Conservation (phyloP, 2,888 invertebrate species). For the Drosophila demipolita region DNA sequence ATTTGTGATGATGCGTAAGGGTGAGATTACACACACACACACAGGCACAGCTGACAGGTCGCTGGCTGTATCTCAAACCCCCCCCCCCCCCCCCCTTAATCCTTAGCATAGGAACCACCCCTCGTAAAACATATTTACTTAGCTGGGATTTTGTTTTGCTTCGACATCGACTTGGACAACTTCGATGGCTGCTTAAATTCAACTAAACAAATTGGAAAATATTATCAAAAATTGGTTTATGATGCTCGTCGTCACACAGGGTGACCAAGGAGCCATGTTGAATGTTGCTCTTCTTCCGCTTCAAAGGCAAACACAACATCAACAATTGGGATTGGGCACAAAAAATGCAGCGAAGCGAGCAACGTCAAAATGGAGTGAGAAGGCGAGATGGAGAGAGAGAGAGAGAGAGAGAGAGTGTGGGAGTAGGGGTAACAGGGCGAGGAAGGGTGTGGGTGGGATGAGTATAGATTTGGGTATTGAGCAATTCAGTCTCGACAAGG, state of each 20-base stretch:
- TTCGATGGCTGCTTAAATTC: conserved; percentile 63
- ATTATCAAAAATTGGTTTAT: conserved; percentile 77
- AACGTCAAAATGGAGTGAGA: conserved; percentile 2
- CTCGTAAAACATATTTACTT: conserved; percentile 60
- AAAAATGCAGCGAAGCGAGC: conserved; percentile 51
- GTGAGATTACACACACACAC: conserved; percentile 11
- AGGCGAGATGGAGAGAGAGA: neutral
- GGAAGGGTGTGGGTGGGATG: neutral
- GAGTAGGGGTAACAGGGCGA: neutral
- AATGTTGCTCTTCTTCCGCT: conserved; percentile 13
- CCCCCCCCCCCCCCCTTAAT: neutral
- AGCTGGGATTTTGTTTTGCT: conserved; percentile 49
- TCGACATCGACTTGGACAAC: conserved; percentile 3
- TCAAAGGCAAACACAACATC: conserved; percentile 28
- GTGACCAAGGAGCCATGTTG: conserved; percentile 24
- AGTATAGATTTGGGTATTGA: conserved; percentile 15
- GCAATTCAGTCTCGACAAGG: conserved; percentile 44
- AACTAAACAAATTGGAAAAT: conserved; percentile 78
- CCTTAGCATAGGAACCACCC: conserved; percentile 2
- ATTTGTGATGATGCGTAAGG: conserved; percentile 16
- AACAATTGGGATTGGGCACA: conserved; percentile 18
- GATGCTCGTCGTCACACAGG: conserved; percentile 53
- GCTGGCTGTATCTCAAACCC: conserved; percentile 14
- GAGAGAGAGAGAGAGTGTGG: neutral
- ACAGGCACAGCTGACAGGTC: conserved; percentile 38